These are phyloP conservation scores for Slavum lentiscoides DNA, from an alignment of 2,888 invertebrate genomes.

Conservation along the genomic window DNA sequence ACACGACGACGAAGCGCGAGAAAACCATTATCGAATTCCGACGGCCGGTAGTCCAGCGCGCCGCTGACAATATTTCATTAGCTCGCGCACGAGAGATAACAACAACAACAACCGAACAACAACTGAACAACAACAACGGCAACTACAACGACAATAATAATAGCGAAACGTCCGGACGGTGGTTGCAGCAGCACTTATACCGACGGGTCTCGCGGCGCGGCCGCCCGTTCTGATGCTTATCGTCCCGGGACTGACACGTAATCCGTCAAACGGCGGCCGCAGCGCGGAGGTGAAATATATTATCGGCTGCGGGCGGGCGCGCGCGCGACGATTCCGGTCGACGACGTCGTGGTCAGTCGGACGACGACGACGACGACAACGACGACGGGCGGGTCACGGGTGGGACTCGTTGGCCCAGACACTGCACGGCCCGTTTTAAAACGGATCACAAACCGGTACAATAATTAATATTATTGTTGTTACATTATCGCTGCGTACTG, in stretches of 20 bases:
- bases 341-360: too few relatives aligned
- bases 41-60: conserved; percentile 47
- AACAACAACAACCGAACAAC: conserved; percentile 21
- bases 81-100: conserved; percentile 16
- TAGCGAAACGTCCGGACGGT: conserved; percentile 26
- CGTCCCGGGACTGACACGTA: conserved; percentile 37
- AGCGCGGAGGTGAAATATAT: conserved; percentile 23
- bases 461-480: too few relatives aligned
- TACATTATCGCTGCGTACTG: too few relatives aligned
- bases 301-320: too few relatives aligned
- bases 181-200: too few relatives aligned
- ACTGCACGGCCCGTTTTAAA: too few relatives aligned
- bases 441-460: too few relatives aligned
- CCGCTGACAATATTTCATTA: conserved; percentile 52
- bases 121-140: conserved; percentile 39
- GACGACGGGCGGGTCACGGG: too few relatives aligned
- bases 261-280: conserved; percentile 41
- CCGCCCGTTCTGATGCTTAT: conserved; percentile 38
- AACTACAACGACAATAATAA: too few relatives aligned
- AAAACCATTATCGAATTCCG: conserved; percentile 53
- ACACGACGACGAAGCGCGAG: conserved; percentile 24
- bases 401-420: too few relatives aligned
- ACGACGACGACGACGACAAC: too few relatives aligned
- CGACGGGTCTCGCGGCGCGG: background rate
- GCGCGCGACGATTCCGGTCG: too few relatives aligned